phyloP scores from a whole-genome alignment of 2,888 invertebrate species.

The Chironomus riparius region DNA sequence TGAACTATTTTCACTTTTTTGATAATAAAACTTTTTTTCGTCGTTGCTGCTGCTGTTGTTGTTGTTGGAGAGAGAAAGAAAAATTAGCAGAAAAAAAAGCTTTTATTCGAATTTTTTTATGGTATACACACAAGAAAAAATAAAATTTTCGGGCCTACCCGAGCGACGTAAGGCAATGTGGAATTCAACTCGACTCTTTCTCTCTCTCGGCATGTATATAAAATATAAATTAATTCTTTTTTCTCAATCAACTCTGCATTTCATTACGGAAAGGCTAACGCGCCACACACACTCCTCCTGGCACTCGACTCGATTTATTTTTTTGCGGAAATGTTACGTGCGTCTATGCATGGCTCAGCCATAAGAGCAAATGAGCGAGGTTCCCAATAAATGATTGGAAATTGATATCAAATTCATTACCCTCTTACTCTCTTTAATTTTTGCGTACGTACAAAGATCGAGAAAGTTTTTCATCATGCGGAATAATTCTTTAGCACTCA shows the following conservation, averaged over 20 bases:
- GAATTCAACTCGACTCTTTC: background rate
- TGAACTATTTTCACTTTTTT: conserved; percentile 12
- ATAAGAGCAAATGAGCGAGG: background rate
- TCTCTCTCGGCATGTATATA: background rate
- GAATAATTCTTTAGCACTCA: background rate
- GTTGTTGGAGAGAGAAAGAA: background rate
- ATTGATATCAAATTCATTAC: too few species aligned
- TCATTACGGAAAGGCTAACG: background rate
- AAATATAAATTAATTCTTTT: background rate
- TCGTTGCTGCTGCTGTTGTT: background rate
- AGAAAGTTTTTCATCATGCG: background rate
- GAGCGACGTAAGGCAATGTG: background rate
- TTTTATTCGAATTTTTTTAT: background rate
- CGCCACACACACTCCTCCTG: background rate
- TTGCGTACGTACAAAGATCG: background rate
- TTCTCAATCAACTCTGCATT: background rate
- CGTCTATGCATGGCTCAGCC: background rate
- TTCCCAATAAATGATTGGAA: too few species aligned
- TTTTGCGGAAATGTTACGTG: conserved; percentile 9
- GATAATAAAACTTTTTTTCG: background rate
- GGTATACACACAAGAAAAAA: background rate
- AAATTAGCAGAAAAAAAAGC: background rate
- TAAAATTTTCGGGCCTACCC: background rate
- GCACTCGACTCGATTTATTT: background rate
- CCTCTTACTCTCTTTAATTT: too few species aligned